These are phyloP conservation scores for Drosophila rellima DNA, from an alignment of 2,888 invertebrate species.

Conservation along the genomic window DNA sequence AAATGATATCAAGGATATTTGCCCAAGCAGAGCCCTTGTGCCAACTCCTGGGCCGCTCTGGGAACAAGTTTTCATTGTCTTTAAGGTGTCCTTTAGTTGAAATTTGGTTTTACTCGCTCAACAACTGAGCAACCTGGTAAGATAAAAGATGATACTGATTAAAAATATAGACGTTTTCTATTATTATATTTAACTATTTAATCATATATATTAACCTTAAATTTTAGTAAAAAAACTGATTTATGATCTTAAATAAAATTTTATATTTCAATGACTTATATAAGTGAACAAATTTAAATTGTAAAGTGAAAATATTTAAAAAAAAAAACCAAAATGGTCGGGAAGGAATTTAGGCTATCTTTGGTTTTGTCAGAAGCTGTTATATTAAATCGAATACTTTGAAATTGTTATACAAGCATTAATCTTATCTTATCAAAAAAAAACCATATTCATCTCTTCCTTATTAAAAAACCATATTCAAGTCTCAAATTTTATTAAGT, in stretches of 20 bases:
- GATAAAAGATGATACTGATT: background rate
- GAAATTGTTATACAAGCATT: background rate
- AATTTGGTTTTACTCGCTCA: slow-evolving; percentile 17
- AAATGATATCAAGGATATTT: slow-evolving; percentile 85
- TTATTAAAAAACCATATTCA: background rate
- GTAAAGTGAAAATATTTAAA: background rate
- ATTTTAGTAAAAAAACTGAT: too few species aligned
- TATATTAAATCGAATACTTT: background rate
- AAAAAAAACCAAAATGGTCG: background rate
- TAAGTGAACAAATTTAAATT: background rate
- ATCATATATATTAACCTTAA: too few species aligned
- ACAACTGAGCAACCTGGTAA: background rate
- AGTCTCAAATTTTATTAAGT: background rate
- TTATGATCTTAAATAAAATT: too few species aligned
- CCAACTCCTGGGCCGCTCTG: slow-evolving; percentile 35
- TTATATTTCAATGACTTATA: too few species aligned
- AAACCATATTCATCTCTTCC: background rate
- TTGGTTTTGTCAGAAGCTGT: too few species aligned
- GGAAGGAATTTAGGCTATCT: too few species aligned
- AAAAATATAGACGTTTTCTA: background rate
- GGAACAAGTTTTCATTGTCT: slow-evolving; percentile 19
- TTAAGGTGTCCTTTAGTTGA: slow-evolving; percentile 40
- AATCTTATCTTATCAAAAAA: too few species aligned
- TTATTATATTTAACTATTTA: background rate
- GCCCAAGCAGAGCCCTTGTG: slow-evolving; percentile 53